These are phyloP conservation scores for Pseudeuparius sepicola DNA, from an alignment of 2,888 invertebrate species.

Conservation along the genomic window DNA sequence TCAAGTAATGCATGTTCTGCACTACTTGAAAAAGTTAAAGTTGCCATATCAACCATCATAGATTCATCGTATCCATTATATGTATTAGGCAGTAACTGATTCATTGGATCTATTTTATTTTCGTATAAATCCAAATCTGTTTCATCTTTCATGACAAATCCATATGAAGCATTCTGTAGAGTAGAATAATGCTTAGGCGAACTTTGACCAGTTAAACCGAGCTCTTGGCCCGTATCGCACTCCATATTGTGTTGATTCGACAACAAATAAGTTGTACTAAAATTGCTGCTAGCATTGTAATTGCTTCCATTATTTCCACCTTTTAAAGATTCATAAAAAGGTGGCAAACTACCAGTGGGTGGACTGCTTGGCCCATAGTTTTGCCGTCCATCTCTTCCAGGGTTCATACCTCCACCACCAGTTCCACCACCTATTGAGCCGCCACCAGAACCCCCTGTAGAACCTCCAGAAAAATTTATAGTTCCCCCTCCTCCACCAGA, in stretches of 20 bases:
- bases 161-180: conserved; percentile 73
- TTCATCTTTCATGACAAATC: conserved; percentile 62
- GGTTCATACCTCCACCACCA: conserved; percentile 60
- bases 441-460: conserved; percentile 47
- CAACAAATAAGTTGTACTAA: conserved; percentile 55
- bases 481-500: conserved; percentile 30
- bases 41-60: conserved; percentile 64
- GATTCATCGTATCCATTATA: conserved; percentile 52
- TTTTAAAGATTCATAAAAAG: conserved; percentile 80
- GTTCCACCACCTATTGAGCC: conserved; percentile 48
- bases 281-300: conserved; percentile 58
- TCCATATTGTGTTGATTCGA: conserved; percentile 64
- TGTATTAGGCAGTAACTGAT: conserved; percentile 48
- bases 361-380: conserved; percentile 84
- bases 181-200: conserved; percentile 58
- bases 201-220: conserved; percentile 40
- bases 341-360: conserved; percentile 78
- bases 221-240: conserved; percentile 61
- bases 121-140: conserved; percentile 64
- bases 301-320: conserved; percentile 59
- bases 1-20: conserved; percentile 70
- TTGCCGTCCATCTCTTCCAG: conserved; percentile 69
- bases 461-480: conserved; percentile 29
- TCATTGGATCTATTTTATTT: conserved; percentile 58
- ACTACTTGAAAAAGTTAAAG: conserved; percentile 67